Conservation (phyloP, 2,888 invertebrate genomes). For the Stenodera caucasica region DNA sequence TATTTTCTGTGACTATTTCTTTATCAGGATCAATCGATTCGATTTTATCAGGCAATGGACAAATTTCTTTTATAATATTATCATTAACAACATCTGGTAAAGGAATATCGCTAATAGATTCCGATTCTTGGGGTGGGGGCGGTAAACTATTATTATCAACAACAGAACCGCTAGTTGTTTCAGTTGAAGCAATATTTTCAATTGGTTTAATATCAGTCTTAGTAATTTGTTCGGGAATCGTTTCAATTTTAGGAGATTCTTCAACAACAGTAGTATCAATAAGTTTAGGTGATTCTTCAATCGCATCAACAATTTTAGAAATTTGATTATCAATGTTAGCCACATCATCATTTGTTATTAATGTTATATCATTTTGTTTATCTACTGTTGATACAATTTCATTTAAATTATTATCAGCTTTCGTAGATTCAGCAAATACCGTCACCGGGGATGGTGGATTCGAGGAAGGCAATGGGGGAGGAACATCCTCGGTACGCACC, state of each 20-base stretch:
- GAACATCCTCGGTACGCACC: constrained; percentile 67
- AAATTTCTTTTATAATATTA: constrained; percentile 1
- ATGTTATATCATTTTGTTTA: not conserved
- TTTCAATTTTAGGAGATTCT: constrained; percentile 15
- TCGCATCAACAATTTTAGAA: constrained; percentile 7
- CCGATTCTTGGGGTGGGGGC: not conserved
- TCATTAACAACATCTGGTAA: constrained; percentile 9
- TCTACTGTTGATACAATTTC: not conserved
- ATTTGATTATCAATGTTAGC: constrained; percentile 11
- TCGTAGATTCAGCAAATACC: constrained; percentile 71
- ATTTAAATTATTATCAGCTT: constrained; percentile 55
- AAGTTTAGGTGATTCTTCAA: constrained; percentile 11
- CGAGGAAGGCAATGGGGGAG: constrained; percentile 73
- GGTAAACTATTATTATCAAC: not conserved
- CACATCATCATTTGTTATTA: not conserved
- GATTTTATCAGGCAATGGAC: constrained; percentile 3
- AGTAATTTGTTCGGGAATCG: constrained; percentile 21
- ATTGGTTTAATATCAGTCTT: constrained; percentile 15
- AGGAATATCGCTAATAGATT: constrained; percentile 7
- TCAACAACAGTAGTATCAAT: constrained; percentile 15
- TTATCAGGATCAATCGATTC: constrained; percentile 1
- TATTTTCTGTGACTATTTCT: not conserved
- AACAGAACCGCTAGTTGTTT: constrained; percentile 4
- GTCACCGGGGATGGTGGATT: constrained; percentile 76
- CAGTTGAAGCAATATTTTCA: constrained; percentile 19